A percentile compares a stretch with the other conserved stretches of the same genome.
Evolutionary conservation across 2,888 invertebrate genomes (phyloP).

Genomic region (Teleogryllus oceanicus): DNA sequence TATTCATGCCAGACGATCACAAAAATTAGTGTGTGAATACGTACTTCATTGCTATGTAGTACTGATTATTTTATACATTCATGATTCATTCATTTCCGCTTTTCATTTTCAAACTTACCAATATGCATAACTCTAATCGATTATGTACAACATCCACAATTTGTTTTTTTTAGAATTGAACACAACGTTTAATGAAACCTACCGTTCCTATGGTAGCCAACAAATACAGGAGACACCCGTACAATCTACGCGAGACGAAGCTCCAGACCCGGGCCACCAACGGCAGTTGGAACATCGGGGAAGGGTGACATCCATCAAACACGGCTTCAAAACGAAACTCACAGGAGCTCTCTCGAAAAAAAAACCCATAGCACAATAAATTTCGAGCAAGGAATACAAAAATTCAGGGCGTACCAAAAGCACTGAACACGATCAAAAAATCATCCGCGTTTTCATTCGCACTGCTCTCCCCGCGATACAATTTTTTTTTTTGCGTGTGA

Average conservation of each 20-base stretch:
- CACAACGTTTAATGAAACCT: background rate
- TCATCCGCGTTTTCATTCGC: background rate
- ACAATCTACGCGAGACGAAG: background rate
- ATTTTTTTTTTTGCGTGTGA: too few species aligned
- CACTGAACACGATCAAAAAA: constrained; percentile 18
- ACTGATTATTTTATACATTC: constrained; percentile 18
- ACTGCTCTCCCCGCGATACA: too few species aligned
- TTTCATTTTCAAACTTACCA: background rate
- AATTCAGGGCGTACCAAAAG: constrained; percentile 18
- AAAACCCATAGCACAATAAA: background rate
- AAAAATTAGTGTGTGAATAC: background rate
- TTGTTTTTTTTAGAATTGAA: constrained; percentile 2
- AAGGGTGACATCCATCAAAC: background rate
- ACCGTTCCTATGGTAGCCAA: background rate
- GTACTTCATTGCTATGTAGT: constrained; percentile 8
- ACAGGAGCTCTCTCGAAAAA: background rate
- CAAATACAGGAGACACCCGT: constrained; percentile 1
- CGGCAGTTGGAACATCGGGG: background rate
- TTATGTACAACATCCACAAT: background rate
- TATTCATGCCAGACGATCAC: constrained; percentile 18
- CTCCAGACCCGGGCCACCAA: background rate
- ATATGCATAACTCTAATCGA: background rate
- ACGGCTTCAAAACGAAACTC: background rate
- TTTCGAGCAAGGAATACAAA: background rate
- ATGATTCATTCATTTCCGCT: background rate